Evolutionary conservation across 2,797 vertebrate genomes (phyloP).

Genomic region (Rhyacichthys aspro): DNA sequence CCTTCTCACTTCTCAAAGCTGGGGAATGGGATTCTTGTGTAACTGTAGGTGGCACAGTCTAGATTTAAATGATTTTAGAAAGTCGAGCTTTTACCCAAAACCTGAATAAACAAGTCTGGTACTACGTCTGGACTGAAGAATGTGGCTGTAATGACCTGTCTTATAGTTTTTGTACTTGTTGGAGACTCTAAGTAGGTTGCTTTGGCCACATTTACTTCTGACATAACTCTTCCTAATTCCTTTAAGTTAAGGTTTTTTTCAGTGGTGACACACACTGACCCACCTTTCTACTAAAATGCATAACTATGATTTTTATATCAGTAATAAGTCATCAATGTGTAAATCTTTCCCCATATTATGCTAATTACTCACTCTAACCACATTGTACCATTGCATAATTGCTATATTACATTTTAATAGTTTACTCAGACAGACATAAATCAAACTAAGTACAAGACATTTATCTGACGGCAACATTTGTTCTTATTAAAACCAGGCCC

Average conservation of each 20-base stretch:
- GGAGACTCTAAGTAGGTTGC: no score
- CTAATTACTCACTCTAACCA: neutral
- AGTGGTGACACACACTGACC: no score
- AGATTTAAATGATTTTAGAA: neutral
- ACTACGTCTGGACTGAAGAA: neutral
- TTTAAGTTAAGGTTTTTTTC: no score
- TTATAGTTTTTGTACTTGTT: neutral
- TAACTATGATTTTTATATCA: no score
- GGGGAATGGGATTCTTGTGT: neutral
- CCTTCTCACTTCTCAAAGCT: neutral
- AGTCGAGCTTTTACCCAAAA: neutral
- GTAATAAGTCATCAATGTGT: neutral
- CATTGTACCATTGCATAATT: no score
- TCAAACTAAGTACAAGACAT: conserved; percentile 2
- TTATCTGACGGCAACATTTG: conserved; percentile 4
- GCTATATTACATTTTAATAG: neutral
- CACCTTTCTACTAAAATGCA: no score
- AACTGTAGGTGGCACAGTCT: neutral
- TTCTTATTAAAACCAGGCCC: neutral
- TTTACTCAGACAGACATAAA: neutral
- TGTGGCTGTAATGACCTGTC: neutral
- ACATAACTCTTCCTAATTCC: no score
- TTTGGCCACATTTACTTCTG: no score
- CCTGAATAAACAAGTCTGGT: neutral
- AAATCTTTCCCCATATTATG: neutral